Conservation (phyloP, 35 echinoderm and acorn worm genomes). For the Heliocidaris erythrogramma region DNA sequence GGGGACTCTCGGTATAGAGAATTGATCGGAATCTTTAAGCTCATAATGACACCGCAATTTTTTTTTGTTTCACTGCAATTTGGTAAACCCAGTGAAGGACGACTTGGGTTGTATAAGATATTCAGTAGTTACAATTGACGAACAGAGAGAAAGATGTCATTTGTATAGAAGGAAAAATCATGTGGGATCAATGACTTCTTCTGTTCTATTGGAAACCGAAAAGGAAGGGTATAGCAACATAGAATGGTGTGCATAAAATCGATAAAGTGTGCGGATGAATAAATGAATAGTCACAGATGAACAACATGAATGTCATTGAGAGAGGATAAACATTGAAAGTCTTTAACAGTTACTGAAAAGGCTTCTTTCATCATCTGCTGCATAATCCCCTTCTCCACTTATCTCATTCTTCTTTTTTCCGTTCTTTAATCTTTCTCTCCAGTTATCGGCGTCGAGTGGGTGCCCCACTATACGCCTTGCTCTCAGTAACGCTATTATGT, state of each 20-base stretch:
- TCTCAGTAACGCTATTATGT: no score
- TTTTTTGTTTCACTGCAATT: background rate
- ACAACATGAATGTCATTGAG: background rate
- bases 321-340: background rate
- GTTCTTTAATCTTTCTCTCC: background rate
- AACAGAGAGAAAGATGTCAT: background rate
- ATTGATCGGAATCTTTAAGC: no score
- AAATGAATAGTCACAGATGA: no score
- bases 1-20: no score
- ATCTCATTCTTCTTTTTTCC: background rate
- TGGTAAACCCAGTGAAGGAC: background rate
- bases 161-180: background rate
- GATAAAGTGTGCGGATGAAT: background rate
- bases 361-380: background rate
- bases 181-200: no score
- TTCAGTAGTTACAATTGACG: no score
- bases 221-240: background rate
- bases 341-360: background rate
- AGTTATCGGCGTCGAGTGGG: background rate
- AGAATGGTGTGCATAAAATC: background rate
- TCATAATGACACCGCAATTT: no score
- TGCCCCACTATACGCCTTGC: background rate
- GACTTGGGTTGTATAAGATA: background rate
- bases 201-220: no score
- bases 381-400: background rate